Evolutionary conservation across 2,113 vertebrate species (phyloP), one percentile per base, ranked within the genome.

Genomic region (Mustela nigripes): DNA sequence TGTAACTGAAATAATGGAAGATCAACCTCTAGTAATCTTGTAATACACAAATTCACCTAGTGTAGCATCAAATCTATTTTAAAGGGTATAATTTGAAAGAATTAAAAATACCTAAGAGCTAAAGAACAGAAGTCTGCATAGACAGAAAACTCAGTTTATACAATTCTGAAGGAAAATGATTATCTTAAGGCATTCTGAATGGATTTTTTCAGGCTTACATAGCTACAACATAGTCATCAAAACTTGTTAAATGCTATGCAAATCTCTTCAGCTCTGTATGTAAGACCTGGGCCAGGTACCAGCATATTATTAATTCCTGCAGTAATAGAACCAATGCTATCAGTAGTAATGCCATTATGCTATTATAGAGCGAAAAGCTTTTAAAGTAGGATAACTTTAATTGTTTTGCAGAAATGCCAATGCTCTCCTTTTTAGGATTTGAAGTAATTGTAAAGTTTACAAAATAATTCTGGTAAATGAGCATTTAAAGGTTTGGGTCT

Each of bases 1-100:
- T 76, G 56, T 83, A 91, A 91, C 82, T 50, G 85, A 96, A 97
- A 91, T 95, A 89, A 95, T 93, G 89, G 91, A 94, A 90, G 84
- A 89, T 89, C 84, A 95, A 71, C 94, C 42, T 92, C 48, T 85
- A 86, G 81, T 48, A 60, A 81, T 96, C 81, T 74, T 58, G 53
- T 97, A 95, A 96, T 71, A 96, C 60, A 94, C 39, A 87, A 96
- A 93, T 63, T 42, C 78, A 79, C 5, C 53, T 16, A 36, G 56
- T 60, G 19, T 94, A 84, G 45, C 16, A 85, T 7, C 7, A 33
- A 19, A 50, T 90, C 15, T 88, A 7, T 60, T 95, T 93, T 53
- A 5, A 69, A 90, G 67, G 18, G 11, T 24, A 14, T 48, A 73
- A 80, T 97, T 92, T 69, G 33, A 5, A 96, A n/a, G 26, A 82